Evolutionary conservation across 2,113 vertebrate genomes (phyloP).

Genomic region (Micronycteris hirsuta): DNA sequence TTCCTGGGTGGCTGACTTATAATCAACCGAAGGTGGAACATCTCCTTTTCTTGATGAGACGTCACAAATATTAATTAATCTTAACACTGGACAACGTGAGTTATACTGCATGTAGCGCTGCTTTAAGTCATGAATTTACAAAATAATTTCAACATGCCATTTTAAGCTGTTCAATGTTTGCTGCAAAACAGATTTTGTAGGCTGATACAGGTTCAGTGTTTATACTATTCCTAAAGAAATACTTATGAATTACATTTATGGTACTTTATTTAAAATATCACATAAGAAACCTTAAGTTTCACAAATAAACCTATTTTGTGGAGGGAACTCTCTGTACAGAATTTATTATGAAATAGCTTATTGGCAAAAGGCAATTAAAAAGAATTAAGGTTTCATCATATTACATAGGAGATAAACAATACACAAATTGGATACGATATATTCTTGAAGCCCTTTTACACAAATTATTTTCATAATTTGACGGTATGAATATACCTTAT

Average conservation of each 20-base stretch:
- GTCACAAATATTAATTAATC: conserved; percentile 49
- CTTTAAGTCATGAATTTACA: conserved; percentile 36
- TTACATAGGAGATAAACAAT: conserved; percentile 40
- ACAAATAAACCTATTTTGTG: neutral
- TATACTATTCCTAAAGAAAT: conserved; percentile 50
- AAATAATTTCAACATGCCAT: conserved; percentile 22
- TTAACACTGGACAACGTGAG: conserved; percentile 40
- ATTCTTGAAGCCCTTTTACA: conserved; percentile 57
- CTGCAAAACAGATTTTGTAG: conserved; percentile 45
- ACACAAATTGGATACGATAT: conserved; percentile 48
- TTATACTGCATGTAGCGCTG: neutral
- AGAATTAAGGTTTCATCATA: conserved; percentile 60
- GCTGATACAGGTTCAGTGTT: conserved; percentile 4
- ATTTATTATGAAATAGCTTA: conserved; percentile 49
- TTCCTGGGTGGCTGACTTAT: conserved; percentile 38
- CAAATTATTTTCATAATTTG: conserved; percentile 44
- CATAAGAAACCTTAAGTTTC: conserved; percentile 48
- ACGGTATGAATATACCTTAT: conserved; percentile 21
- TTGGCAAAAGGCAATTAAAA: conserved; percentile 61
- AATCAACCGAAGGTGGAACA: conserved; percentile 28
- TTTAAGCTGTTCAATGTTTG: conserved; percentile 53
- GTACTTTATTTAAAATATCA: conserved; percentile 56
- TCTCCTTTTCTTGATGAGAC: conserved; percentile 54
- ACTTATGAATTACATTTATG: conserved; percentile 20
- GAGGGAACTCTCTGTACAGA: neutral